A percentile compares a stretch with the other conserved stretches of the same genome.
Evolutionary conservation across 2,888 invertebrate species (phyloP).

Genomic region (Rhaphigaster nebulosa): DNA sequence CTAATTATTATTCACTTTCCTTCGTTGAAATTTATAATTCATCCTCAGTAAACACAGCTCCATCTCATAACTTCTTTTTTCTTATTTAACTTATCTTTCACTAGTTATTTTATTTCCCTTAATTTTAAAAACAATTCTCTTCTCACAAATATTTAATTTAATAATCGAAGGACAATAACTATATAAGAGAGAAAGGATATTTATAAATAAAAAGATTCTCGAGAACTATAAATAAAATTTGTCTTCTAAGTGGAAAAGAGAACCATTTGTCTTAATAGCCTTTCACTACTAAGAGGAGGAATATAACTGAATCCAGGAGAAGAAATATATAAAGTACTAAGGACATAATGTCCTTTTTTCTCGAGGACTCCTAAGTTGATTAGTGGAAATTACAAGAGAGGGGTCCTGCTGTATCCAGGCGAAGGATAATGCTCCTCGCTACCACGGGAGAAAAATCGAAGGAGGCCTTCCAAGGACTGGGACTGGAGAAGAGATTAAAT

Average conservation of each 20-base stretch:
- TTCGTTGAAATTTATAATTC: too few species aligned
- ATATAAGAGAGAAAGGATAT: background rate
- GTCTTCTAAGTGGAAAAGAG: background rate
- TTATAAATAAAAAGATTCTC: background rate
- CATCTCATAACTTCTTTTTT: too few species aligned
- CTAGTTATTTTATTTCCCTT: background rate
- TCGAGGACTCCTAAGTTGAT: constrained; percentile 2
- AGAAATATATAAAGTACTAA: background rate
- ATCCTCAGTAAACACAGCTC: too few species aligned
- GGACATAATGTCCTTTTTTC: background rate
- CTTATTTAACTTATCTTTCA: too few species aligned
- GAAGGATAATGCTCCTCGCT: background rate
- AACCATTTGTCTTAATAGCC: background rate
- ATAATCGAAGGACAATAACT: background rate
- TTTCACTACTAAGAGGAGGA: background rate
- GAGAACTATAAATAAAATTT: background rate
- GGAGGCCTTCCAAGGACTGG: background rate
- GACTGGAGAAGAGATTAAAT: background rate
- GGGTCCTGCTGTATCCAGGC: background rate
- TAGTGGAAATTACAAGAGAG: background rate
- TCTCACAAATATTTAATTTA: background rate
- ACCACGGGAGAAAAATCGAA: background rate
- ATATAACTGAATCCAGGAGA: background rate
- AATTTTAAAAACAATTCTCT: background rate
- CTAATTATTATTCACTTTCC: too few species aligned